A percentile compares a stretch with the other conserved stretches of the same genome.
Evolutionary conservation across 2,888 invertebrate genomes (phyloP).

Genomic region (Lycocerus yunnanus): DNA sequence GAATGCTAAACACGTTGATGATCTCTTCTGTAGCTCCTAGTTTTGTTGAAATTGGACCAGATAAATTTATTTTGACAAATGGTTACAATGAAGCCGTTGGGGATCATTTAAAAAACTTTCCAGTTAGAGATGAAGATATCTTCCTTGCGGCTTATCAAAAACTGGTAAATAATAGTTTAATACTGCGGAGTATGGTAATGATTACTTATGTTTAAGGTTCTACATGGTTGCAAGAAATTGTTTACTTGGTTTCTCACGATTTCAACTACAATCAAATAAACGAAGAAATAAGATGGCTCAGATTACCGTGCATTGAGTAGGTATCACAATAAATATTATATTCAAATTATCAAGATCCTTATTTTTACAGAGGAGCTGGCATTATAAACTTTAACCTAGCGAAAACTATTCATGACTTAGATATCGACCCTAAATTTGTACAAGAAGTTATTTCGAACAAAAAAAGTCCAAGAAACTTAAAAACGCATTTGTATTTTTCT

Average conservation of each 20-base stretch:
- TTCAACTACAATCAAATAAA: conserved; percentile 64
- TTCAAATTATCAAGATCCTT: too few species aligned
- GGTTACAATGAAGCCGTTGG: conserved; percentile 22
- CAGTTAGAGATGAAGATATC: conserved; percentile 58
- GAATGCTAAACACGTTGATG: not conserved
- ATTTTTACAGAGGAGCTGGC: too few species aligned
- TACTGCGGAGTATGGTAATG: too few species aligned
- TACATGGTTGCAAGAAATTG: conserved; percentile 79
- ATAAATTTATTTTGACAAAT: too few species aligned
- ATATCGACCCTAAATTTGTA: not conserved
- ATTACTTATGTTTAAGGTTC: conserved; percentile 62
- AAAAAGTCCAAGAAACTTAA: too few species aligned
- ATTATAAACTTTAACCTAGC: too few species aligned
- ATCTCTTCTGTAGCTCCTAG: not conserved
- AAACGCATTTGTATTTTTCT: too few species aligned
- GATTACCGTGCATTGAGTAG: conserved; percentile 75
- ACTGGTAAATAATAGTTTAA: conserved; percentile 54
- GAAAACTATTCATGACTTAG: too few species aligned
- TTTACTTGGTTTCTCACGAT: conserved; percentile 69
- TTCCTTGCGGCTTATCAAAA: conserved; percentile 63
- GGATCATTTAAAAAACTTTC: conserved; percentile 54
- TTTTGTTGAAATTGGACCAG: not conserved
- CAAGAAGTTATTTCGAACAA: too few species aligned
- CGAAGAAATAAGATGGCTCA: conserved; percentile 56
- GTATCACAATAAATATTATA: not conserved